Evolutionary conservation across 2,113 vertebrate genomes (phyloP).

Genomic region (Platysternon megacephalum): DNA sequence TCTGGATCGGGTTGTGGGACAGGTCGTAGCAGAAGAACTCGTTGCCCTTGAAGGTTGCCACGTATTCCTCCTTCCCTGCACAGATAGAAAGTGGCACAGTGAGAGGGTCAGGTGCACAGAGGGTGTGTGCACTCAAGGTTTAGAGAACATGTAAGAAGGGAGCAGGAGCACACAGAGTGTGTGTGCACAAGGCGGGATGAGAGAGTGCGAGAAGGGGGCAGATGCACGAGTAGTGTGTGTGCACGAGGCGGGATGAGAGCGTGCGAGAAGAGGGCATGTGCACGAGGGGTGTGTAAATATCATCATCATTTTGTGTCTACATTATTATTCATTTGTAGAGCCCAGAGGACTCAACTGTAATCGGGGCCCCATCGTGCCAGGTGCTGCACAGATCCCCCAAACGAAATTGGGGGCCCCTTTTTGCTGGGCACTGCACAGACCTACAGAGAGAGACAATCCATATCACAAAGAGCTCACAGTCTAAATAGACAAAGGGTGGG

Average conservation of each 20-base stretch:
- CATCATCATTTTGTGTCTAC: neutral
- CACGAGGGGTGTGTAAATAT: neutral
- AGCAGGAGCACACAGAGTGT: neutral
- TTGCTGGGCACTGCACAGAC: neutral
- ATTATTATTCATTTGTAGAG: neutral
- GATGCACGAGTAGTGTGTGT: neutral
- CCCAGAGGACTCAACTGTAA: neutral
- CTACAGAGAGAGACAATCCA: neutral
- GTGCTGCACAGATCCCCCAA: neutral
- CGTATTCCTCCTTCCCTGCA: constrained; percentile 91
- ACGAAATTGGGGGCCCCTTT: neutral
- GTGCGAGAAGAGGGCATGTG: neutral
- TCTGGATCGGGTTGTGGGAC: constrained; percentile 95
- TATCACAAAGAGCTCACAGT: neutral
- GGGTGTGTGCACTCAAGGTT: neutral
- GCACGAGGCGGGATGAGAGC: neutral
- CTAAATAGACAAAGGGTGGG: neutral
- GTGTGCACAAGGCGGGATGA: neutral
- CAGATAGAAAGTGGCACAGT: neutral
- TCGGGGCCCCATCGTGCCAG: neutral
- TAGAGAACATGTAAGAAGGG: neutral
- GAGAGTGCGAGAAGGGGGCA: neutral
- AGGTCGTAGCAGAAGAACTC: constrained; percentile 99
- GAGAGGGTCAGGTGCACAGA: neutral
- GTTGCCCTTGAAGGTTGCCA: constrained; percentile 93